phyloP scores from a whole-genome alignment of 2,888 invertebrate genomes.

The Bellardia bayeri region DNA sequence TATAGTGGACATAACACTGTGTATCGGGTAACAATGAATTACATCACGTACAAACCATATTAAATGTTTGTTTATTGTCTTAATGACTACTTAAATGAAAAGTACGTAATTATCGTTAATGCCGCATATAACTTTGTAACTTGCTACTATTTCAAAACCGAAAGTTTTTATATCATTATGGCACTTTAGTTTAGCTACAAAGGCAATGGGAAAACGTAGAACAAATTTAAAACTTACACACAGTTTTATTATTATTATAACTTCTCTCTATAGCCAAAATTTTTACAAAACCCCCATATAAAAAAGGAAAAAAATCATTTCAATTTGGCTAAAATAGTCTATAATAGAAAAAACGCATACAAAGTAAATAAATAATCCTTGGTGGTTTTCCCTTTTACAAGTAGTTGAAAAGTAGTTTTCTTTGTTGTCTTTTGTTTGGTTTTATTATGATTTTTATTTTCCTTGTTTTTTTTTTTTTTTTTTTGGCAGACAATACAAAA shows the following conservation, averaged over 20 bases:
- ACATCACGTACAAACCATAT: too few species aligned
- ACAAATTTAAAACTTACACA: not conserved
- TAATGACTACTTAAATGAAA: too few species aligned
- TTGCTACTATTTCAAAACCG: not conserved
- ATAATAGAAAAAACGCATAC: not conserved
- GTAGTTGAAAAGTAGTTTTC: slow-evolving; percentile 19
- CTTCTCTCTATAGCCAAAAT: slow-evolving; percentile 26
- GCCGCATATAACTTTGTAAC: too few species aligned
- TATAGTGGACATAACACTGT: too few species aligned
- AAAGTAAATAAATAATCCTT: slow-evolving; percentile 48
- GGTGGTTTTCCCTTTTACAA: not conserved
- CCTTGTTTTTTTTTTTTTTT: not conserved
- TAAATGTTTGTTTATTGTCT: too few species aligned
- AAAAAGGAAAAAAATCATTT: not conserved
- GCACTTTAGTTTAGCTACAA: slow-evolving; percentile 7
- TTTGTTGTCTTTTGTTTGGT: not conserved
- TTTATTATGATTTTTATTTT: not conserved
- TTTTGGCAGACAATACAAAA: slow-evolving; percentile 14
- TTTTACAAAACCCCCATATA: not conserved
- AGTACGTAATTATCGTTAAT: too few species aligned
- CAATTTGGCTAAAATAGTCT: not conserved
- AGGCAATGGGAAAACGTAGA: not conserved
- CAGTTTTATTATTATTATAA: not conserved
- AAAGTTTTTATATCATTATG: slow-evolving; percentile 15
- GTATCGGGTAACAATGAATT: too few species aligned